These are phyloP conservation scores for Tachyglossus aculeatus DNA, from an alignment of 2,797 vertebrate species.

Conservation along the genomic window DNA sequence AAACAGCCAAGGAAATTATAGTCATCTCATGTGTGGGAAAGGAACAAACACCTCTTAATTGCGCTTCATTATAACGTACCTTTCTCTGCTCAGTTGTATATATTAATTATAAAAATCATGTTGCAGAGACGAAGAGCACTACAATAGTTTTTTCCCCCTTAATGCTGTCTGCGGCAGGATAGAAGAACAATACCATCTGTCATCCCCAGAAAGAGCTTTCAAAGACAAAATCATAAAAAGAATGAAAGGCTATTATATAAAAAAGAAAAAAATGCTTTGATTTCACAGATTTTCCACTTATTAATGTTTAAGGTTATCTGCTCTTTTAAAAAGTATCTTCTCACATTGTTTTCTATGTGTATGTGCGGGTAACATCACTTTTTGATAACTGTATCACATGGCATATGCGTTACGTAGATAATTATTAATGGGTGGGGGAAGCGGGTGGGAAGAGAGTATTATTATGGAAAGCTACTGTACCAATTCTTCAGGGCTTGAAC, in stretches of 20 bases:
- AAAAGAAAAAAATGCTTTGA: conserved; percentile 77
- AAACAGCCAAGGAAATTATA: conserved; percentile 82
- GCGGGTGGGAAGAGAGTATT: conserved; percentile 1
- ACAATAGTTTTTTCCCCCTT: conserved; percentile 75
- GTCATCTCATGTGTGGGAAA: conserved; percentile 77
- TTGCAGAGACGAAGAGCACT: conserved; percentile 73
- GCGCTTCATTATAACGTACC: conserved; percentile 85
- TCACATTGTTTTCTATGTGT: conserved; percentile 71
- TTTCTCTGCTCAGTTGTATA: conserved; percentile 82
- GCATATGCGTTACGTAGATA: conserved; percentile 45
- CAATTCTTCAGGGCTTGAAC: conserved; percentile 32
- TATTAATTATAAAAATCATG: conserved; percentile 86
- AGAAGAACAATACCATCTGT: conserved; percentile 84
- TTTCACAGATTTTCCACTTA: conserved; percentile 77
- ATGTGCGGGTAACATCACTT: conserved; percentile 61
- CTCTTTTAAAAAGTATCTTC: conserved; percentile 72
- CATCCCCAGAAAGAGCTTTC: conserved; percentile 80
- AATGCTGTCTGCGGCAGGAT: conserved; percentile 80
- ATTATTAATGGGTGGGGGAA: conserved; percentile 31
- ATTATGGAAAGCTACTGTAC: conserved; percentile 1
- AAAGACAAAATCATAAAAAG: conserved; percentile 86
- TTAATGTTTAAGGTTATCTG: conserved; percentile 81
- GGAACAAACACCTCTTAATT: conserved; percentile 87
- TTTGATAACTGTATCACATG: conserved; percentile 74
- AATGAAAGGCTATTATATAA: conserved; percentile 83